Conservation (phyloP, 1,140 invertebrate species). For the Eubasilissa regina region DNA sequence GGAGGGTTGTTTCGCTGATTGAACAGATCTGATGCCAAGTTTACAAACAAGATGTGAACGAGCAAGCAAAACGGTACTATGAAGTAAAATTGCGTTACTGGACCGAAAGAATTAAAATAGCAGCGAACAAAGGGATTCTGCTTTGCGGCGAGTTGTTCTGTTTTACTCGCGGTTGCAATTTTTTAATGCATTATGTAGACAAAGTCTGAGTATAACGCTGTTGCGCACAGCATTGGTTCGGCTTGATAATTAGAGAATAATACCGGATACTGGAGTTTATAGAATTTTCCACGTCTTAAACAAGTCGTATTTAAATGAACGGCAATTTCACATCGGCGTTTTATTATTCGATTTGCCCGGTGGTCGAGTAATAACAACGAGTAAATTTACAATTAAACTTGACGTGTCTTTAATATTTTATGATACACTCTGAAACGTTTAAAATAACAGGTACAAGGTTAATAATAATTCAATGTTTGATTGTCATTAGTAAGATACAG, state of each 20-base stretch:
- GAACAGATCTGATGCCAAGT: constrained; percentile 19
- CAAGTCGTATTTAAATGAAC: constrained; percentile 31
- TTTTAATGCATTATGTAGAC: background rate
- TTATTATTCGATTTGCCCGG: constrained; percentile 4
- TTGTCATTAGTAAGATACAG: too few relatives aligned
- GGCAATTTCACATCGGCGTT: constrained; percentile 28
- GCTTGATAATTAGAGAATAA: constrained; percentile 30
- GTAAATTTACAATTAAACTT: too few relatives aligned
- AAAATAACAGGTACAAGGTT: too few relatives aligned
- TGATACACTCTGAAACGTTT: too few relatives aligned
- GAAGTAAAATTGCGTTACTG: background rate
- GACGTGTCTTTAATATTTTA: too few relatives aligned
- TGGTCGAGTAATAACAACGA: constrained; percentile 24
- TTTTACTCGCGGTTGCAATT: constrained; percentile 8
- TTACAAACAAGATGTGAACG: constrained; percentile 1
- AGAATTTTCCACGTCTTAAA: constrained; percentile 37
- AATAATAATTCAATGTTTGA: too few relatives aligned
- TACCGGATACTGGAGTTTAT: background rate
- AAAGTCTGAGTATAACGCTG: background rate
- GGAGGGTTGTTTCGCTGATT: constrained; percentile 39
- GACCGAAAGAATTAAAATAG: constrained; percentile 4
- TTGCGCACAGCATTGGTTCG: constrained; percentile 22
- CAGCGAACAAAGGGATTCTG: background rate
- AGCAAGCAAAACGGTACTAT: background rate
- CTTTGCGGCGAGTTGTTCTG: background rate